Base-by-base conservation (phyloP, 2,113 vertebrate genomes). In the Tragelaphus imberbis region DNA sequence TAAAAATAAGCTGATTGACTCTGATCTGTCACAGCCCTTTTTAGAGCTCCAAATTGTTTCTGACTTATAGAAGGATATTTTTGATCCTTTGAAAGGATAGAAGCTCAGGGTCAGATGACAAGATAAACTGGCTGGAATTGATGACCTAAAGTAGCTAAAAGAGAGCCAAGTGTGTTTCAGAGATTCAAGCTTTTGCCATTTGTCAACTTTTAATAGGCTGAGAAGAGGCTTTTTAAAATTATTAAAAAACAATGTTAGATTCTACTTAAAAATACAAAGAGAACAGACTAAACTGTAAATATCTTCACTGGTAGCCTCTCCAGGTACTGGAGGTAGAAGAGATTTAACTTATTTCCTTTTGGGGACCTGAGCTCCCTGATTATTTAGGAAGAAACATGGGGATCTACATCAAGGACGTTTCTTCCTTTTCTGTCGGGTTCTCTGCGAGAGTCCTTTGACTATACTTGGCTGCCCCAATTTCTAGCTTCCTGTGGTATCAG, bases 41-140 rank as follows among this genome's bases (percentile, higher is more conserved):
- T 88, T 28, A 92, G 40, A 86, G 65, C n/a, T 59, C 87, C 59
- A 47, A 51, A 51, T 53, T 92, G 1, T 81, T 94, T 88, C 84
- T 96, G 51, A 92, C 93, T 90, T 94, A 89, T 85, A 84, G 90
- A 92, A 88, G 84, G 68, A 40, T 75, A n/a, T 75, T 75, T 75
- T 11, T 40, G 36, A 40, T 75, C n/a, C 19, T 28, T 55, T 61
- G 36, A 91, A 49, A 71, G 11, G n/a, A 87, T 44, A 61, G 16
- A 49, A 88, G n/a, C 5, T 59, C 23, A 95, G 25, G 25, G 25
- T 89, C 86, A 91, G 75, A 75, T 88, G 44, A 92, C 21, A 89
- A 80, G 93, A 91, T 7, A 80, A 77, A 49, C 53, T 80, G 53
- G 25, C 19, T 63, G 15, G 77, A 90, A 75, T 12, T 27, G 33